phyloP scores from a whole-genome alignment of 2,888 invertebrate species.

The Eudasyphora cyanicolor region DNA sequence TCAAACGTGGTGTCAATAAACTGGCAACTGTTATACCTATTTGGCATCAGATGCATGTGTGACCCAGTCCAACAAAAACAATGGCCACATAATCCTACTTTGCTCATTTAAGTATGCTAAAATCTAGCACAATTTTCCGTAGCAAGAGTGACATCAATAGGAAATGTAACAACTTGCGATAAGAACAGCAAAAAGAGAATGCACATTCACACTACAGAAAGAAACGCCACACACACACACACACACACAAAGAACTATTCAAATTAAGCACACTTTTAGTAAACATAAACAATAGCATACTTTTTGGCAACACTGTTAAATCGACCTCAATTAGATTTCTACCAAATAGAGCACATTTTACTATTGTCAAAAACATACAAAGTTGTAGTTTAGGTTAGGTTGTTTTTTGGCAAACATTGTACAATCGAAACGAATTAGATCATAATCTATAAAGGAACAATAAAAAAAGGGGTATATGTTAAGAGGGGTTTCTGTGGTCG shows the following conservation, averaged over 20 bases:
- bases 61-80: not conserved
- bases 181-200: not conserved
- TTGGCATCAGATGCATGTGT: not conserved
- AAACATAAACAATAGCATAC: not conserved
- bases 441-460: not conserved
- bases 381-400: no score
- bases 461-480: no score
- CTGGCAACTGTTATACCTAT: not conserved
- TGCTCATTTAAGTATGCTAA: not conserved
- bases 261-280: not conserved
- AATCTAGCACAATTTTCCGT: not conserved
- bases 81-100: not conserved
- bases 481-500: no score
- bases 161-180: not conserved
- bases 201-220: not conserved
- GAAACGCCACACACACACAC: not conserved
- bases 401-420: not conserved
- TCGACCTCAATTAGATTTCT: no score
- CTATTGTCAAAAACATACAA: no score
- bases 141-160: not conserved
- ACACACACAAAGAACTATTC: not conserved
- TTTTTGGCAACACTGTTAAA: not conserved
- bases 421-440: not conserved
- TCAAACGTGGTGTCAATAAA: slow-evolving; percentile 12
- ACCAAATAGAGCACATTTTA: no score